Evolutionary conservation across 2,113 vertebrate genomes (phyloP).

Genomic region (Fregata magnificens): DNA sequence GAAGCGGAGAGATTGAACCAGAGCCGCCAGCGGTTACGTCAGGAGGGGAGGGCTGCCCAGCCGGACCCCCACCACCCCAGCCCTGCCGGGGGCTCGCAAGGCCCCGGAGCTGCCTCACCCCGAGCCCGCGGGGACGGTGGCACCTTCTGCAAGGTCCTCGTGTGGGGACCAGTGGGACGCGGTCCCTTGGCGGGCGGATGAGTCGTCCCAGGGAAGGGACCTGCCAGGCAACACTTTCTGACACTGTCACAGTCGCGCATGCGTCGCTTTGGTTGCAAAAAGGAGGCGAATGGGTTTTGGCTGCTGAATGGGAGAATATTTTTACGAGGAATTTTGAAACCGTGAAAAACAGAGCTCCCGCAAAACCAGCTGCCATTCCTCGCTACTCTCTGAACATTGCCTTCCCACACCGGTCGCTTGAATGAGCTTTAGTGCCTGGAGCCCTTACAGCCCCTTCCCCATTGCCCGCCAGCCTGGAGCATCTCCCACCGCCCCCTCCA

Average conservation of each 20-base stretch:
- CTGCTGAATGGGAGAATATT: not conserved
- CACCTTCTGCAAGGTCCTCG: not conserved
- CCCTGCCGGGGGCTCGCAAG: fast-evolving
- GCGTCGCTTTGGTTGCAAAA: fast-evolving
- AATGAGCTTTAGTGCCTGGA: not conserved
- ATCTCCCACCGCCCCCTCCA: not conserved
- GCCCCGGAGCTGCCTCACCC: not conserved
- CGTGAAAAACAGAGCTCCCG: not conserved
- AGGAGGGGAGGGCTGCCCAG: not conserved
- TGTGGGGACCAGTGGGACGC: not conserved
- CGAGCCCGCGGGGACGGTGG: fast-evolving
- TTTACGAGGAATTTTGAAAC: not conserved
- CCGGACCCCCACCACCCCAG: not conserved
- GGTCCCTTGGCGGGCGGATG: fast-evolving
- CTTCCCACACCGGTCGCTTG: fast-evolving
- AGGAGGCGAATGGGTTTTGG: not conserved
- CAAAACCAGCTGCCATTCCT: fast-evolving
- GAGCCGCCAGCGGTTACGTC: not conserved
- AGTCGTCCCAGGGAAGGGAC: not conserved
- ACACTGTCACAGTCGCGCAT: fast-evolving
- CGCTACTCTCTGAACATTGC: not conserved
- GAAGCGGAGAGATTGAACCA: not conserved
- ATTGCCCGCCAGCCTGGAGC: not conserved
- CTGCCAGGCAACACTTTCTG: not conserved
- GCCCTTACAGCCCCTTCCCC: not conserved